Base-by-base conservation (phyloP, 1,140 invertebrate genomes). In the Luehdorfia chinensis region DNA sequence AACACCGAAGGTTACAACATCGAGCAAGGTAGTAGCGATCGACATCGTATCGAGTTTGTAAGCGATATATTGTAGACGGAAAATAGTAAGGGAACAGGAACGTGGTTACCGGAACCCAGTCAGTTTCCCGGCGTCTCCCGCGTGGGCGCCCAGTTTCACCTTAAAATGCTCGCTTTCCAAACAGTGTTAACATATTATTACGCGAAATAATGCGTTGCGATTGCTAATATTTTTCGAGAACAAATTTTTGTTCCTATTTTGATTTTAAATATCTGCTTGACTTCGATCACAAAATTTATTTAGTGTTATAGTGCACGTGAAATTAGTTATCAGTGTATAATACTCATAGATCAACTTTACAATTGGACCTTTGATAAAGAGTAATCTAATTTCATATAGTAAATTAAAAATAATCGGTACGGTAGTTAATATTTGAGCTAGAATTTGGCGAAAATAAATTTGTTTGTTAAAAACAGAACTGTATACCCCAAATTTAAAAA, bases 81-180 rank as follows among this genome's bases (percentile, higher is more conserved):
- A n/a, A 21, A 6, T 50, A 4, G 56, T 54, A 59, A 14, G 12
- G 31, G 8, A 8, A 4, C 21, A 11, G 36, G 33, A 37, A 48
- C 33, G 34, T 46, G 27, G 45, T 44, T 7, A 21, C 25, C 15
- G 15, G 39, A 49, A 19, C 19, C 36, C 53, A n/a, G 47, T 50
- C 59, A 66, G 64, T 66, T 27, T 57, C 47, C 30, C 57, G 54
- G 47, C 47, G 57, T 46, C 59, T 41, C 32, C 51, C 64, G 64
- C 31, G 46, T 32, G 48, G 60, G 60, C 59, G 56, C 59, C 62
- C 53, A 33, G 27, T 27, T 15, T 21, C 23, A 18, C 50, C 39
- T 33, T 50, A 41, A 23, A 39, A n/a, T 4, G 33, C 5, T 18
- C 8, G 7, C 16, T 6, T 30, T 16, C 6, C 8, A 30, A 7